Evolutionary conservation across 2,113 vertebrate genomes (phyloP), one percentile per base, ranked within the genome.

Genomic region (Myotis davidii): DNA sequence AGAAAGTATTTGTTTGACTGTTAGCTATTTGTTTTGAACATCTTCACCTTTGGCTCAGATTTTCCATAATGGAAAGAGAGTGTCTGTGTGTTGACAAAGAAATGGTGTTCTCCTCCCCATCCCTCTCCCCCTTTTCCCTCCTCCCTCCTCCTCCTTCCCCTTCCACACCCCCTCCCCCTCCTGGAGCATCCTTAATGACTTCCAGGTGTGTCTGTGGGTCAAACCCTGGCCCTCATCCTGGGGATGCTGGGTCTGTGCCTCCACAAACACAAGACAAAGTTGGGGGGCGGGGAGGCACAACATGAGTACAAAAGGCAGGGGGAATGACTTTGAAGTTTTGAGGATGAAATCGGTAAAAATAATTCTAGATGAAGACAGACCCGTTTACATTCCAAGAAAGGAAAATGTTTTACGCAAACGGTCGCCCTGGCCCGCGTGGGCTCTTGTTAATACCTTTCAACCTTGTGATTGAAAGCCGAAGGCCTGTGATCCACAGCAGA

Each of bases 171-270:
- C 14, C 52, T 9, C 13, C 32, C 29, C 42, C 74, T 10, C 11
- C 2, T 25, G 42, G 0, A 21, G 25, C 12, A 52, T 52, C 81
- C 85, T 96, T 98, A 98, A 99, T 97, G 96, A 93, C 85, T 98
- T 98, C 97, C 98, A 98, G 98, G 98, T 98, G 98, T 96, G 97
- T 86, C 94, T 93, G 9, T 96, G 96, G 94, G 97, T 91, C 94
- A 42, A 23, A 76, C 94, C 96, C 97, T 97, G 96, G 97, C 98
- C 97, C 73, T 73, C 88, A 59, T 94, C 97, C 96, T 97, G 92
- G 10, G 94, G 95, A 87, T 91, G 73, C 97, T 98, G 97, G 97
- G 91, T 59, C 94, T 90, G 90, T 97, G 98, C 98, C 98, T 98
- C 97, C 82, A 96, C 97, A 98, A 98, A 98, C 97, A 98, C 25